Conservation (phyloP, 2,888 invertebrate species). For the Macaria notata region DNA sequence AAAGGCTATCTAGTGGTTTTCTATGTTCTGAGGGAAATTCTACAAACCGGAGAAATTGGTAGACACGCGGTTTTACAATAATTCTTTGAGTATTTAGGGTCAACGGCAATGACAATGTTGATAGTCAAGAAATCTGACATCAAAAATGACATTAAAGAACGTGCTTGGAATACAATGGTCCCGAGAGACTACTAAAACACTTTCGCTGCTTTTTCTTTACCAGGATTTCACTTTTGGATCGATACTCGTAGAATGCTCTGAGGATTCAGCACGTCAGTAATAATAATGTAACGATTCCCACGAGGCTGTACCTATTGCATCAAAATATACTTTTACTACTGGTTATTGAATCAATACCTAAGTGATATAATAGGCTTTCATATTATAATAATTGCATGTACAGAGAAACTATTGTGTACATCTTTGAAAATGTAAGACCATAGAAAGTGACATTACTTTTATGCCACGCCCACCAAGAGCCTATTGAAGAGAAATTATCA, state of each 20-base stretch:
- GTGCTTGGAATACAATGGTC: slow-evolving; percentile 70
- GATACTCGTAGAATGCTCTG: slow-evolving; percentile 28
- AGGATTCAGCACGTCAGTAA: slow-evolving; percentile 26
- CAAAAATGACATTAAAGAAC: slow-evolving; percentile 59
- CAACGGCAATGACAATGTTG: slow-evolving; percentile 26
- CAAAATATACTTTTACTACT: slow-evolving; percentile 21
- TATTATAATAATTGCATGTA: no score
- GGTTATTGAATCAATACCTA: no score
- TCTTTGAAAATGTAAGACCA: background rate
- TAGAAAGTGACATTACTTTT: slow-evolving; percentile 15
- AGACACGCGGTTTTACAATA: no score
- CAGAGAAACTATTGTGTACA: no score
- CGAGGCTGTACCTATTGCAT: slow-evolving; percentile 44
- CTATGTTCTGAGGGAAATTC: background rate
- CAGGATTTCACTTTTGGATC: slow-evolving; percentile 75
- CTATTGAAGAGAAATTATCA: slow-evolving; percentile 11
- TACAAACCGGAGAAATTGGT: slow-evolving; percentile 1
- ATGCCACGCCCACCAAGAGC: slow-evolving; percentile 6
- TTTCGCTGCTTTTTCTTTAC: slow-evolving; percentile 74
- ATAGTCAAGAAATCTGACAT: slow-evolving; percentile 52
- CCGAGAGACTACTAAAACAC: slow-evolving; percentile 58
- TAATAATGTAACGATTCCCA: slow-evolving; percentile 44
- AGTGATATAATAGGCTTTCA: no score
- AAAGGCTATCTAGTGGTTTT: no score
- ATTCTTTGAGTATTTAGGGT: slow-evolving; percentile 9